phyloP scores from a whole-genome alignment of 2,888 invertebrate species.

The Deroplatys truncata region DNA sequence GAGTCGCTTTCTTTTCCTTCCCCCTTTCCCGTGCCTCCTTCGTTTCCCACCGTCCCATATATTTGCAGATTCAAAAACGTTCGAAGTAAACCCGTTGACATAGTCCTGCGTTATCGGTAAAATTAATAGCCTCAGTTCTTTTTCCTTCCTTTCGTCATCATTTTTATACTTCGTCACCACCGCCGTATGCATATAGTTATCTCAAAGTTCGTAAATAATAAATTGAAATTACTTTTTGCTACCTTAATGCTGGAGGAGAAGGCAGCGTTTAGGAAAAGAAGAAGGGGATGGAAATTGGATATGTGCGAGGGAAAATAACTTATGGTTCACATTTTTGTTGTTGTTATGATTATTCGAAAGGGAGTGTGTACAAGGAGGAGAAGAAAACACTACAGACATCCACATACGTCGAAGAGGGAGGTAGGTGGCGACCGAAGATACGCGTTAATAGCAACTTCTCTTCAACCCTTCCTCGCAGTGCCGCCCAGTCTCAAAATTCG shows the following conservation, averaged over 20 bases:
- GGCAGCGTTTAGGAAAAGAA: constrained; percentile 9
- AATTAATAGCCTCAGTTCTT: constrained; percentile 40
- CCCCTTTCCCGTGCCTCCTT: background rate
- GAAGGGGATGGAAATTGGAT: background rate
- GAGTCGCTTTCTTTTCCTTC: background rate
- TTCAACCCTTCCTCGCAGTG: constrained; percentile 3
- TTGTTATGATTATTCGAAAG: background rate
- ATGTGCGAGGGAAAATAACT: constrained; percentile 24
- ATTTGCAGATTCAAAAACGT: constrained; percentile 21
- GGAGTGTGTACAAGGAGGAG: constrained; percentile 8
- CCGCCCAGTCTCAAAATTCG: constrained; percentile 32
- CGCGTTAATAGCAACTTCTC: constrained; percentile 29
- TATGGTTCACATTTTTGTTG: constrained; percentile 28
- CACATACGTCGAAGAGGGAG: constrained; percentile 27
- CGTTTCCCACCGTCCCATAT: background rate
- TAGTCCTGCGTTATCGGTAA: constrained; percentile 38
- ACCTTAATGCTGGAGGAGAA: constrained; percentile 28
- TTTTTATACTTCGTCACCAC: constrained; percentile 32
- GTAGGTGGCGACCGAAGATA: constrained; percentile 16
- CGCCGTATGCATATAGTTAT: constrained; percentile 36
- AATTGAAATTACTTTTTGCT: constrained; percentile 43
- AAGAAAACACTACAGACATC: constrained; percentile 26
- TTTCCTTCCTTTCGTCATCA: constrained; percentile 39
- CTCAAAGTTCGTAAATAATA: constrained; percentile 45
- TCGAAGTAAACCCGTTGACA: constrained; percentile 24